These are phyloP conservation scores for Salvator merianae DNA, from an alignment of 2,113 vertebrate species.

Conservation along the genomic window DNA sequence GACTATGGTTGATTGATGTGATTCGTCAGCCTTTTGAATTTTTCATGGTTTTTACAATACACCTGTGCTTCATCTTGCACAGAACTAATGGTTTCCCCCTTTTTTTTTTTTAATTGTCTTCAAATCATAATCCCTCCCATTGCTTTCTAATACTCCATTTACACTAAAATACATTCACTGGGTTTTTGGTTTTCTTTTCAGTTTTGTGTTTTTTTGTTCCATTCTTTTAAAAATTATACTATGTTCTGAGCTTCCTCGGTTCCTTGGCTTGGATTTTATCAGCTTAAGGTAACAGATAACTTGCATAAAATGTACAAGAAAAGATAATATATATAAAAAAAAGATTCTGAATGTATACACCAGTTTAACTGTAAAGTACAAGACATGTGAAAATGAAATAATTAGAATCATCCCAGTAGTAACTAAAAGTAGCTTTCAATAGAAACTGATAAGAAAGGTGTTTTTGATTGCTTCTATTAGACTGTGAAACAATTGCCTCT, in stretches of 20 bases:
- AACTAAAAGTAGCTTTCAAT: neutral
- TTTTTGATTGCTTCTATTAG: neutral
- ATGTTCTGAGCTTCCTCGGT: neutral
- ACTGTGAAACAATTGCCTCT: no score
- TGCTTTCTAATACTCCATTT: slow-evolving; percentile 50
- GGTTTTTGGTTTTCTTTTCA: slow-evolving; percentile 33
- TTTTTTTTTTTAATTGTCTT: slow-evolving; percentile 10
- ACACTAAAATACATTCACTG: neutral
- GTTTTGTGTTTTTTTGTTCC: neutral
- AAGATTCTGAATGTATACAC: slow-evolving; percentile 17
- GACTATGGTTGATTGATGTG: slow-evolving; percentile 51
- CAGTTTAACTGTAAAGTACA: neutral
- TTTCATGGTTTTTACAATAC: slow-evolving; percentile 22
- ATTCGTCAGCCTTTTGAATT: slow-evolving; percentile 45
- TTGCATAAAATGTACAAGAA: neutral
- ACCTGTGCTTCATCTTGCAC: slow-evolving; percentile 44
- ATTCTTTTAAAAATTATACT: neutral
- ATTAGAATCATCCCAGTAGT: neutral
- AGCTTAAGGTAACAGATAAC: neutral
- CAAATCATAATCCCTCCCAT: slow-evolving; percentile 35
- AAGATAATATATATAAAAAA: slow-evolving; percentile 11
- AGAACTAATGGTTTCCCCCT: slow-evolving; percentile 37
- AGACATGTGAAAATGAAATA: neutral
- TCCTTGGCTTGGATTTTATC: slow-evolving; percentile 19
- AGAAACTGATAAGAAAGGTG: neutral